Conservation (phyloP, 2,888 invertebrate species). For the Mantis religiosa region DNA sequence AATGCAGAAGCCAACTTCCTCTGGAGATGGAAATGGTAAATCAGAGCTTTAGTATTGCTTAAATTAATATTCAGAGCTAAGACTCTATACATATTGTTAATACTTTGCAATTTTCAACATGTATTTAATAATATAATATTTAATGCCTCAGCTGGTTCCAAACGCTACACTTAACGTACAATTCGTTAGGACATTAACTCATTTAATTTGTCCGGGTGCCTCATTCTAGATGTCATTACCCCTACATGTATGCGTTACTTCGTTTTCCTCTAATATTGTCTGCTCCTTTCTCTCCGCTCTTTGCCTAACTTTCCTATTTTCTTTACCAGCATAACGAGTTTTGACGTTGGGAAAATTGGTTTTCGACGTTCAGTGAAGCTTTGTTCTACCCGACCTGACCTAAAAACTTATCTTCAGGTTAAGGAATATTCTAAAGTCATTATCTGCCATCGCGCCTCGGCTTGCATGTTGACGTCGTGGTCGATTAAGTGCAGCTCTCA, state of each 20-base stretch:
- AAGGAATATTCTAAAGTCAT: conserved; percentile 10
- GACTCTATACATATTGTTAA: too few relatives aligned
- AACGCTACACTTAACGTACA: neutral
- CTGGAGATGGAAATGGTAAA: too few relatives aligned
- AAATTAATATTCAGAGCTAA: too few relatives aligned
- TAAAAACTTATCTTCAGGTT: conserved; percentile 4
- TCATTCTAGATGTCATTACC: neutral
- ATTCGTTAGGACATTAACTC: neutral
- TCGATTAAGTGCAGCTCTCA: neutral
- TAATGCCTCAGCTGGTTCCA: neutral
- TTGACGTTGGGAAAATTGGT: conserved; percentile 14
- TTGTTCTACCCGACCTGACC: conserved; percentile 15
- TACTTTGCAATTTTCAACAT: too few relatives aligned
- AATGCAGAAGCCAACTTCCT: too few relatives aligned
- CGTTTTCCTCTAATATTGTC: neutral
- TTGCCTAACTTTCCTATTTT: neutral
- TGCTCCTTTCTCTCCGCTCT: neutral
- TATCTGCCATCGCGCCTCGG: neutral
- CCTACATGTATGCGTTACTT: neutral
- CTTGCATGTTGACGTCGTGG: neutral
- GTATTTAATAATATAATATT: neutral
- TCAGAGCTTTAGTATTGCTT: too few relatives aligned
- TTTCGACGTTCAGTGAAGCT: conserved; percentile 7
- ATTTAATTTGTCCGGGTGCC: neutral
- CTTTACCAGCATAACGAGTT: neutral